Evolutionary conservation across 1,140 invertebrate species (phyloP).

Genomic region (Bombus huntii): DNA sequence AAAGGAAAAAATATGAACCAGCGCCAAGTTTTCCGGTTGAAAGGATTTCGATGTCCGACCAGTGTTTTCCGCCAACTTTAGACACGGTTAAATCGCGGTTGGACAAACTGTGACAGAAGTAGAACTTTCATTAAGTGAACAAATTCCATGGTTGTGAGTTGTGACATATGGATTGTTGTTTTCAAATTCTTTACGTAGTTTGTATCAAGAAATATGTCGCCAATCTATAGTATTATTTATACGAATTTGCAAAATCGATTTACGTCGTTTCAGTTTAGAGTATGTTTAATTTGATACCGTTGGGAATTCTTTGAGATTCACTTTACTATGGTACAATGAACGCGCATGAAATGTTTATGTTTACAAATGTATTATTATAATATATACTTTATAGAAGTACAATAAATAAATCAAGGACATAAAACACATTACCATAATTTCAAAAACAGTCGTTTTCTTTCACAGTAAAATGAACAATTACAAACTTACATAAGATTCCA

Average conservation of each 20-base stretch:
- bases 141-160: background rate
- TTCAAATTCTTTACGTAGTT: background rate
- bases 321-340: too few relatives aligned
- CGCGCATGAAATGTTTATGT: too few relatives aligned
- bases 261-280: too few relatives aligned
- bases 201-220: background rate
- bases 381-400: too few relatives aligned
- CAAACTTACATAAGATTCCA: background rate
- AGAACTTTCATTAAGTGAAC: background rate
- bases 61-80: background rate
- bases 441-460: too few relatives aligned
- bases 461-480: background rate
- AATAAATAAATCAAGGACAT: too few relatives aligned
- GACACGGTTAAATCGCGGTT: background rate
- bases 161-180: background rate
- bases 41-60: background rate
- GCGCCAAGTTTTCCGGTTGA: background rate
- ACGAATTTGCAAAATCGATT: too few relatives aligned
- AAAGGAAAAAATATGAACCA: background rate
- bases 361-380: too few relatives aligned
- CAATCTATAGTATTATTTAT: too few relatives aligned
- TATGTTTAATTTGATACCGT: too few relatives aligned
- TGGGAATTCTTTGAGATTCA: too few relatives aligned
- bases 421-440: background rate
- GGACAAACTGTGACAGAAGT: background rate